Evolutionary conservation across 35 echinoderm and acorn worm species (phyloP).

Genomic region (Lytechinus pictus): DNA sequence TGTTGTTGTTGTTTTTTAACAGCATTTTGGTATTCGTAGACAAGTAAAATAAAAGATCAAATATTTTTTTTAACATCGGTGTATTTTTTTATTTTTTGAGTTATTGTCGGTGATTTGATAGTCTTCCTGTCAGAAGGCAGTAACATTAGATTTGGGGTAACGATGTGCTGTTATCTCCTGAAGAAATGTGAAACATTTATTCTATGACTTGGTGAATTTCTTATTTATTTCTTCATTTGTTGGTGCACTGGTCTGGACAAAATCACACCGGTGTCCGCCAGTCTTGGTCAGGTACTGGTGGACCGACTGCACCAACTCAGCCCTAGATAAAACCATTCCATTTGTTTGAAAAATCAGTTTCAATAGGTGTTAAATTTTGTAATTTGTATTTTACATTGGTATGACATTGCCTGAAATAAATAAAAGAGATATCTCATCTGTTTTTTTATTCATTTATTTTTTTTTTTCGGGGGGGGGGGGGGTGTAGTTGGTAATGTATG

Average conservation of each 20-base stretch:
- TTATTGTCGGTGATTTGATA: neutral
- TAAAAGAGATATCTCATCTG: neutral
- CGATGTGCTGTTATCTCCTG: neutral
- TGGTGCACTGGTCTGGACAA: too few relatives aligned
- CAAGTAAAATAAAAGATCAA: neutral
- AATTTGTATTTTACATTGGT: too few relatives aligned
- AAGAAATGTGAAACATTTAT: too few relatives aligned
- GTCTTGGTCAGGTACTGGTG: too few relatives aligned
- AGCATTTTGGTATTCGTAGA: neutral
- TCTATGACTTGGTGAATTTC: too few relatives aligned
- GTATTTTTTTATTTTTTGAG: neutral
- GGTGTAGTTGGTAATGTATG: neutral
- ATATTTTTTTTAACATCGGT: neutral
- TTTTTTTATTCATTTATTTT: neutral
- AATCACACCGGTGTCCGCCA: too few relatives aligned
- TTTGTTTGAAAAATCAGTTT: neutral
- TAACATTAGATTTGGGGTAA: neutral
- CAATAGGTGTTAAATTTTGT: too few relatives aligned
- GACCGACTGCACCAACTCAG: too few relatives aligned
- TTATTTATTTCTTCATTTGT: too few relatives aligned
- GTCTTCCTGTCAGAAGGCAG: neutral
- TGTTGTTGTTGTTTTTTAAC: neutral
- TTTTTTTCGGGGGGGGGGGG: neutral
- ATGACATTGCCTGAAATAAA: neutral
- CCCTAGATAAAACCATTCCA: neutral